A percentile compares a stretch with the other conserved stretches of the same genome.
phyloP scores from a whole-genome alignment of 2,113 vertebrate genomes.

The Brachirus orientalis region DNA sequence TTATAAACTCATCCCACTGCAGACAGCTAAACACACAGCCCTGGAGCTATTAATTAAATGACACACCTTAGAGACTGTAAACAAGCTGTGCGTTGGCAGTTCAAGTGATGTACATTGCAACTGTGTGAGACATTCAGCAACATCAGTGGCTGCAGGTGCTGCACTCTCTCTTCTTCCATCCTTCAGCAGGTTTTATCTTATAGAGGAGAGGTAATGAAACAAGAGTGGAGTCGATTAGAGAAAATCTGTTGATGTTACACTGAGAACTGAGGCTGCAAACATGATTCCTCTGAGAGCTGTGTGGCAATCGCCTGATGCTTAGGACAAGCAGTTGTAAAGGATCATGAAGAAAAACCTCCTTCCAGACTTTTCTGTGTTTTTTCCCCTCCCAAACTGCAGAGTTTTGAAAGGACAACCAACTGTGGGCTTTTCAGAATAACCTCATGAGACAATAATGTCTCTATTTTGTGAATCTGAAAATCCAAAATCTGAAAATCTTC shows the following conservation, averaged over 20 bases:
- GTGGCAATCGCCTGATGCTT: conserved; percentile 15
- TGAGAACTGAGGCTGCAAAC: conserved; percentile 22
- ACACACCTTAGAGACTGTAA: conserved; percentile 47
- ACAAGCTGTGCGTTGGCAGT: conserved; percentile 39
- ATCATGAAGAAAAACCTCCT: conserved; percentile 34
- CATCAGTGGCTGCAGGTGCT: conserved; percentile 43
- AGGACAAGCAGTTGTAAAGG: conserved; percentile 27
- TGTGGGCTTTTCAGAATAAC: conserved; percentile 47
- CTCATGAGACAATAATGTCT: conserved; percentile 50
- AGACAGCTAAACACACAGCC: conserved; percentile 33
- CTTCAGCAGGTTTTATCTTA: conserved; percentile 36
- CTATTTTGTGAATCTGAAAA: conserved; percentile 63
- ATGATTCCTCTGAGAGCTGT: conserved; percentile 43
- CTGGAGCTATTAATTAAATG: conserved; percentile 48
- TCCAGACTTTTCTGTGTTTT: conserved; percentile 13
- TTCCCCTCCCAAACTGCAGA: conserved; percentile 27
- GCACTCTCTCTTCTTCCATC: conserved; percentile 2
- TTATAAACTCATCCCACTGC: conserved; percentile 22
- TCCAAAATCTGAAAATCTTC: conserved; percentile 29
- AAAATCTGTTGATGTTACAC: conserved; percentile 52
- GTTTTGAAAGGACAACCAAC: conserved; percentile 44
- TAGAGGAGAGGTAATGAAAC: conserved; percentile 43
- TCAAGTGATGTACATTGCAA: conserved; percentile 23
- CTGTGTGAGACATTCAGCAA: conserved; percentile 9
- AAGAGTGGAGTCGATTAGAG: conserved; percentile 29